Base-by-base conservation (phyloP, 2,113 vertebrate species). In the Halcyon senegalensis region DNA sequence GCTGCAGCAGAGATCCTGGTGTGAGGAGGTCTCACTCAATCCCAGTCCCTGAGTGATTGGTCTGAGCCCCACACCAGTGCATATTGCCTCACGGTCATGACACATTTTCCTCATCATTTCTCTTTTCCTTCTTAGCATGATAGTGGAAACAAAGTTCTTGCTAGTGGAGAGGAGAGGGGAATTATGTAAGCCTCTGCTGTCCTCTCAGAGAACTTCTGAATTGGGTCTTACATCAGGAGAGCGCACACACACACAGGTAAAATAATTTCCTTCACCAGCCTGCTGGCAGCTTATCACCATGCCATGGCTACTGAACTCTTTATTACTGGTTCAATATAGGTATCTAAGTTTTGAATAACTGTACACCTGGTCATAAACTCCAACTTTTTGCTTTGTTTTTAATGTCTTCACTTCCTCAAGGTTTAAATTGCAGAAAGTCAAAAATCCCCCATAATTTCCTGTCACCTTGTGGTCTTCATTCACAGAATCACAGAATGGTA, bases 51-150 rank as follows among this genome's bases (percentile, higher is more conserved):
- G 41, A 9, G 5, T 17, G 16, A 31, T n/a, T 67, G 31, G 13
- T 69, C 20, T 18, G 43, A 78, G 48, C 17, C 39, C 33, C 23
- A 19, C 25, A 50, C 19, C 35, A 13, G 24, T 10, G 7, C 1
- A 0, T 4, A 21, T 35, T 51, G 25, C 24, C 16, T 62, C 4
- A 3, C 0, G 2, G 24, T 10, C 4, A 0, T 43, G 53, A 16
- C 50, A 9, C 2, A 2, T 73, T 74, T 83, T 68, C 48, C 53
- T 86, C 2, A 0, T 51, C 2, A 3, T 17, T 31, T 39, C 84
- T 75, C 33, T 88, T 8, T 66, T 44, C 35, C 41, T 51, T 46
- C 53, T 43, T 37, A 62, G 10, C 19, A 4, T 1, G 0, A 43
- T 18, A 8, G 5, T 62, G 31, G 20, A 73, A 20, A 33, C 89